A percentile compares a stretch with the other conserved stretches of the same genome.
These are phyloP conservation scores for Naja naja DNA, from an alignment of 2,113 vertebrate species.

Conservation along the genomic window DNA sequence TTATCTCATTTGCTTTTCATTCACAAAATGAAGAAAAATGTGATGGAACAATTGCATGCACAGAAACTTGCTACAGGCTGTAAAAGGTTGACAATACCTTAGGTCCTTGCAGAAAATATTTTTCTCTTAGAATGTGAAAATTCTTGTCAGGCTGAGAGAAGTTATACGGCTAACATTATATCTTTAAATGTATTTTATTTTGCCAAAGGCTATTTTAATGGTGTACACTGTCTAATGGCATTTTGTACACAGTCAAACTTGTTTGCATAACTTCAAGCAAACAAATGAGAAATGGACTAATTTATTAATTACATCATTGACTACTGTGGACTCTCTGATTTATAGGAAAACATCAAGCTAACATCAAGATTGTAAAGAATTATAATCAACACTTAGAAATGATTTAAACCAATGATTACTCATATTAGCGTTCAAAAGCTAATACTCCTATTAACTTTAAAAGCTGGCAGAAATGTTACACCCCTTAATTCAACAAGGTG, in stretches of 20 bases:
- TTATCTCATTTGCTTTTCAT: background rate
- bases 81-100: background rate
- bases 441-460: background rate
- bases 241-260: background rate
- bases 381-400: background rate
- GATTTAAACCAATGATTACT: background rate
- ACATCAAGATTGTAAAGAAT: background rate
- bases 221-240: background rate
- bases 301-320: background rate
- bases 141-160: background rate
- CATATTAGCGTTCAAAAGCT: background rate
- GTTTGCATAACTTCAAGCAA: background rate
- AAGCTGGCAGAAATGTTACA: background rate
- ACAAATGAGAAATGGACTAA: background rate
- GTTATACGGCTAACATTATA: background rate
- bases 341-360: background rate
- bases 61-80: background rate
- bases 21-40: background rate
- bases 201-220: background rate
- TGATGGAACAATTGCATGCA: background rate
- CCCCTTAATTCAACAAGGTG: background rate
- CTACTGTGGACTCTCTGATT: background rate
- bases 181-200: background rate
- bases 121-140: background rate
- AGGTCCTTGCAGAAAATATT: background rate